phyloP scores from a whole-genome alignment of 2,113 vertebrate genomes.

The Columba janthina region DNA sequence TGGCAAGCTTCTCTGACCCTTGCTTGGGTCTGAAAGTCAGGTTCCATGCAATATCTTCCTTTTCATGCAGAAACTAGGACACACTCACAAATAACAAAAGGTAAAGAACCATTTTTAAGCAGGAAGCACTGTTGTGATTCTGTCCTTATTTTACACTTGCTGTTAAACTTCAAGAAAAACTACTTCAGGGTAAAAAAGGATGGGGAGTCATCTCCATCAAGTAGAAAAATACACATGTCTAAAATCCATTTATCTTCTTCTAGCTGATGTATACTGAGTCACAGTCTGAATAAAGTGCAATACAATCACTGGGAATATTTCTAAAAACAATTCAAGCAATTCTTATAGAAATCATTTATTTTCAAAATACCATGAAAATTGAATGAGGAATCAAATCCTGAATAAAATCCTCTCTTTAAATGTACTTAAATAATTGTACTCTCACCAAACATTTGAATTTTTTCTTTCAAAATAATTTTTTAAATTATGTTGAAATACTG shows the following conservation, averaged over 20 bases:
- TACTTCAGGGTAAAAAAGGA: neutral
- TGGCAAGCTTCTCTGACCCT: neutral
- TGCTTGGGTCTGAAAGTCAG: neutral
- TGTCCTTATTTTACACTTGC: neutral
- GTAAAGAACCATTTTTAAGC: neutral
- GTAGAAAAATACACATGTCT: neutral
- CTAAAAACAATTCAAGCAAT: constrained; percentile 2
- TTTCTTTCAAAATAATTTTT: neutral
- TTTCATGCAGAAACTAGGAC: neutral
- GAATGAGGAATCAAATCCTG: neutral
- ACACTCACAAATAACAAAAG: neutral
- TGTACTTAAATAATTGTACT: neutral
- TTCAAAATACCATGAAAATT: neutral
- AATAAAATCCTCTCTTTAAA: neutral
- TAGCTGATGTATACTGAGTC: neutral
- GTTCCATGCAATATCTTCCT: neutral
- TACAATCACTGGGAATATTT: neutral
- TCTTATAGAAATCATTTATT: neutral
- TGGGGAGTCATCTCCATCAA: neutral
- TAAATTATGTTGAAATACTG: neutral
- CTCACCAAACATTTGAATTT: neutral
- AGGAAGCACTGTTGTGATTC: neutral
- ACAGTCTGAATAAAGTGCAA: constrained; percentile 28
- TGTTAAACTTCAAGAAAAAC: neutral
- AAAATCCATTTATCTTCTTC: neutral